Evolutionary conservation across 1,140 invertebrate species (phyloP).

Genomic region (Teleopsis dalmanni): DNA sequence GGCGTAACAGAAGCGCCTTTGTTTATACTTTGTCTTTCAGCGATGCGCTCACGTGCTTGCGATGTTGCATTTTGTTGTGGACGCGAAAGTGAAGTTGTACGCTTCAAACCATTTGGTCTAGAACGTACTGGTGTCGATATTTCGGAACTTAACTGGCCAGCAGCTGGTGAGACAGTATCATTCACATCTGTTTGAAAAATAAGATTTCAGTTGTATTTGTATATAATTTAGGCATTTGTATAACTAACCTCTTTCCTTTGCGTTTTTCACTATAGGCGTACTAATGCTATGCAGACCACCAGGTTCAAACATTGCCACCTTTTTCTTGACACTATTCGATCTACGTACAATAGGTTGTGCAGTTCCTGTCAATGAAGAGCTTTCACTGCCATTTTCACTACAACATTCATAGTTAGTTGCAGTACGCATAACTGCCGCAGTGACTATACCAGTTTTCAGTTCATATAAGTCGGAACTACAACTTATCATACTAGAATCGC

Average conservation of each 20-base stretch:
- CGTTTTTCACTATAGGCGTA: not conserved
- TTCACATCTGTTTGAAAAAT: not conserved
- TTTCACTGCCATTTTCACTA: conserved; percentile 66
- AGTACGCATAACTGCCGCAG: conserved; percentile 23
- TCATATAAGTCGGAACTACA: conserved; percentile 59
- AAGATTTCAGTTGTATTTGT: not conserved
- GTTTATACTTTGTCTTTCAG: conserved; percentile 12
- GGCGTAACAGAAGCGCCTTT: conserved; percentile 36
- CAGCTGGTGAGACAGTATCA: not conserved
- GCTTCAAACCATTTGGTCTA: conserved; percentile 36
- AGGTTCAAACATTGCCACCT: conserved; percentile 38
- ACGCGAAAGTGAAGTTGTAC: conserved; percentile 49
- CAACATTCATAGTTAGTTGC: conserved; percentile 49
- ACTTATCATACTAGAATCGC: conserved; percentile 67
- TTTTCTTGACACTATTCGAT: conserved; percentile 29
- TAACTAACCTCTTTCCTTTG: conserved; percentile 1
- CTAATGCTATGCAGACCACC: conserved; percentile 1
- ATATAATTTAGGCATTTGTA: not conserved
- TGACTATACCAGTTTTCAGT: conserved; percentile 21
- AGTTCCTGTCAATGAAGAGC: conserved; percentile 56
- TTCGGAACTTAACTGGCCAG: conserved; percentile 4
- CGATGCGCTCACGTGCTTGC: conserved; percentile 44
- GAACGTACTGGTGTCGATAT: conserved; percentile 32
- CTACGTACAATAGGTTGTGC: conserved; percentile 22
- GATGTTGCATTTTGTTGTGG: conserved; percentile 47